phyloP scores from a whole-genome alignment of 2,797 vertebrate genomes.

The Lerista edwardsae region DNA sequence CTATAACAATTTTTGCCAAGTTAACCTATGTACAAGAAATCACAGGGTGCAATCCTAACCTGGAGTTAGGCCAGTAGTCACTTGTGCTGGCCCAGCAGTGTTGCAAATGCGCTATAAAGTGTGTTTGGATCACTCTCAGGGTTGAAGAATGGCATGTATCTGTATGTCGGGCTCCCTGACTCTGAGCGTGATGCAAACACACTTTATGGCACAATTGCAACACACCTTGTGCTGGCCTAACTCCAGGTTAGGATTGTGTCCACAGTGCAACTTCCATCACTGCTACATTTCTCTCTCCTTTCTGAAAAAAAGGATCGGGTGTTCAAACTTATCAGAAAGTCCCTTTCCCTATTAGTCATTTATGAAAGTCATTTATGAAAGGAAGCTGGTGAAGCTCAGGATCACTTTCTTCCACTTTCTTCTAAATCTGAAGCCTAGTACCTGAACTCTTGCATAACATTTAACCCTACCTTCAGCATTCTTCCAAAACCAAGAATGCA shows the following conservation, averaged over 20 bases:
- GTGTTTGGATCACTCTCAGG: no score
- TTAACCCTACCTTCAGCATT: neutral
- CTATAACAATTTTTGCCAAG: neutral
- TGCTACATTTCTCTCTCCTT: neutral
- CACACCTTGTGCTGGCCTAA: no score
- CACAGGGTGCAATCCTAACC: no score
- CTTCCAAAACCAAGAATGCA: neutral
- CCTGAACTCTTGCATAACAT: neutral
- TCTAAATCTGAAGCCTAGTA: neutral
- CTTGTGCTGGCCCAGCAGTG: no score
- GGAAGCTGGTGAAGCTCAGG: neutral
- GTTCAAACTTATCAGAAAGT: neutral
- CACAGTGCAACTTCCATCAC: neutral
- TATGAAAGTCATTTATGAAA: no score
- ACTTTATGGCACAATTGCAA: no score
- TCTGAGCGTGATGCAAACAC: no score
- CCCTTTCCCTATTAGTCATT: neutral
- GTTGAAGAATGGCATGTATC: no score
- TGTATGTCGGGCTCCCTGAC: no score
- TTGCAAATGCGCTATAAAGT: no score
- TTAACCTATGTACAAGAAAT: neutral
- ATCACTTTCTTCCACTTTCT: neutral
- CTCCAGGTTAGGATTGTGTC: no score
- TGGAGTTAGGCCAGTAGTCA: no score
- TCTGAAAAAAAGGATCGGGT: neutral